Percentiles rank a stretch among this genome's conserved stretches.
Evolutionary conservation across 2,888 invertebrate genomes (phyloP).

Genomic region (Ophonus ardosiacus): DNA sequence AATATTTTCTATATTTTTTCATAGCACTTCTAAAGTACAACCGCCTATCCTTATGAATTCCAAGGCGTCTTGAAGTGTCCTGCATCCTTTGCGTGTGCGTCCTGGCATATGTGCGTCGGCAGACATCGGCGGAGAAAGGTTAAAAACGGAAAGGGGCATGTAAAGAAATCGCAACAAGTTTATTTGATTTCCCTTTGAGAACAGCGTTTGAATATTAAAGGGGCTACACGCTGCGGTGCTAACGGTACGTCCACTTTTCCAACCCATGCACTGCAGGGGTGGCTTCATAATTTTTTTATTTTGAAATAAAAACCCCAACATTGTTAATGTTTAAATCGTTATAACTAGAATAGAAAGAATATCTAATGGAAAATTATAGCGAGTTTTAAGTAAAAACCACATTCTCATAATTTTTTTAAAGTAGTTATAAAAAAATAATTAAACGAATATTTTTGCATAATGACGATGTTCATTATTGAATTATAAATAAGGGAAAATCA

Average conservation of each 20-base stretch:
- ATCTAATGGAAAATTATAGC: too few relatives aligned
- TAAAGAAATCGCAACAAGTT: conserved; percentile 67
- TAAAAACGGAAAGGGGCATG: neutral
- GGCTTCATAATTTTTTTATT: neutral
- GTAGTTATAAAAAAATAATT: too few relatives aligned
- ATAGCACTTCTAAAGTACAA: too few relatives aligned
- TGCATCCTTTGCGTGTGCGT: neutral
- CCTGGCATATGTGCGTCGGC: neutral
- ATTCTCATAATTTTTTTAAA: too few relatives aligned
- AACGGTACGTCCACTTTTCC: conserved; percentile 14
- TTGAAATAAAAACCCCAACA: neutral
- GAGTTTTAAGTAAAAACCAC: too few relatives aligned
- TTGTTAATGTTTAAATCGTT: neutral
- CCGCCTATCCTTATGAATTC: too few relatives aligned
- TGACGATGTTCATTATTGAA: too few relatives aligned
- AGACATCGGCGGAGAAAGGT: neutral
- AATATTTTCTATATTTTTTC: too few relatives aligned
- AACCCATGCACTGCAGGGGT: neutral
- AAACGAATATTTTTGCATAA: too few relatives aligned
- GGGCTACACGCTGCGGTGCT: conserved; percentile 45
- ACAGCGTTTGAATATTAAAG: conserved; percentile 68
- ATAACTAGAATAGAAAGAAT: too few relatives aligned
- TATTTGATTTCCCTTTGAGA: conserved; percentile 67
- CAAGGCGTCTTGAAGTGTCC: neutral
- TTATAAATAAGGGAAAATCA: too few relatives aligned